Conservation (phyloP, 1,140 invertebrate genomes). For the Cyrtorhinus lividipennis region DNA sequence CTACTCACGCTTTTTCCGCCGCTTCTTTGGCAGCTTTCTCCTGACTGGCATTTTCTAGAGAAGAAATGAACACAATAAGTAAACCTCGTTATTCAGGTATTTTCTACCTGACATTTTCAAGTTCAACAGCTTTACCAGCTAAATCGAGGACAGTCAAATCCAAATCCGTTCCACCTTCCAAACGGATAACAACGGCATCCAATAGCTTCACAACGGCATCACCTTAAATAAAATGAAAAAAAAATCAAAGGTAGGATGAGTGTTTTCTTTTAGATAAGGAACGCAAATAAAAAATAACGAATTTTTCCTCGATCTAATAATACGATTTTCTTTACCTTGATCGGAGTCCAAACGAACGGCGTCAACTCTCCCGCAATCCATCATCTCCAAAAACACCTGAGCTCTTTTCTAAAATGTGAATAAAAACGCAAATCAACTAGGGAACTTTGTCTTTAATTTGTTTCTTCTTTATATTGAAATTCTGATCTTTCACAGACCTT, state of each 20-base stretch:
- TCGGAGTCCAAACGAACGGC: conserved; percentile 72
- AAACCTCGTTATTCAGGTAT: no score
- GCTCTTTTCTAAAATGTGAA: conserved; percentile 56
- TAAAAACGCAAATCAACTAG: conserved; percentile 18
- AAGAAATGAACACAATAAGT: background rate
- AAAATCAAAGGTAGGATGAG: no score
- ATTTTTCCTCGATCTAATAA: no score
- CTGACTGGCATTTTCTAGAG: conserved; percentile 10
- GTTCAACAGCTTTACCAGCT: no score
- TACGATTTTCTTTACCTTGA: no score
- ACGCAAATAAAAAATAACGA: no score
- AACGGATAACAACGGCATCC: conserved; percentile 90
- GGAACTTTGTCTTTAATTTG: no score
- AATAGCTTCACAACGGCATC: conserved; percentile 76
- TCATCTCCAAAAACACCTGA: conserved; percentile 76
- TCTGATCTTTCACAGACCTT: conserved; percentile 47
- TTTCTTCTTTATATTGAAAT: no score
- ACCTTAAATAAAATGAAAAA: no score
- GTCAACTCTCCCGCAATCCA: conserved; percentile 57
- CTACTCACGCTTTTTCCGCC: background rate
- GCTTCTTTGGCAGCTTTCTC: conserved; percentile 1
- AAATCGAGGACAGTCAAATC: conserved; percentile 71
- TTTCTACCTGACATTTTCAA: no score
- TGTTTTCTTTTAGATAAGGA: no score
- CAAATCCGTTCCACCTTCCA: conserved; percentile 93